These are phyloP conservation scores for Schizaphis graminum DNA, from an alignment of 2,888 invertebrate species.

Conservation along the genomic window DNA sequence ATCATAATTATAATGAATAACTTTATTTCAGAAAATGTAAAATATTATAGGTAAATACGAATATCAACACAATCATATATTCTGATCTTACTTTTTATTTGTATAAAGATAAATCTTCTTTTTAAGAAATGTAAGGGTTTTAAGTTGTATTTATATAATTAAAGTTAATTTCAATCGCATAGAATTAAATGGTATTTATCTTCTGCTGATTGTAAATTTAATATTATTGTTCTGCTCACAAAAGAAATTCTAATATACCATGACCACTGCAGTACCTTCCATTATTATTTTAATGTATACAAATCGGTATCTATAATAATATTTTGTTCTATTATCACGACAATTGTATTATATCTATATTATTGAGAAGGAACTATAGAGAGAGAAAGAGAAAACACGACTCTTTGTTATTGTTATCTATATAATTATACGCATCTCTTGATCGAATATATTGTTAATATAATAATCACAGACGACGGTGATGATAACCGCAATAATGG, in stretches of 20 bases:
- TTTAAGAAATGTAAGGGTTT: no score
- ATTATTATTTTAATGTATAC: background rate
- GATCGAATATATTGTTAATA: background rate
- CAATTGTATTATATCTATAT: no score
- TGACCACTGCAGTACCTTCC: no score
- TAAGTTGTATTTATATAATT: background rate
- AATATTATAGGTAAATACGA: background rate
- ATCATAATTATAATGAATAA: background rate
- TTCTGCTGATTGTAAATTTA: background rate
- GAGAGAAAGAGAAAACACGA: no score
- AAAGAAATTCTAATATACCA: background rate
- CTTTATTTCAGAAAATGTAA: background rate
- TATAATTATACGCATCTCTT: background rate
- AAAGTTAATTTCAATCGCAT: background rate
- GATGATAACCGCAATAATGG: background rate
- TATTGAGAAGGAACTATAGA: no score
- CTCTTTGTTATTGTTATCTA: background rate
- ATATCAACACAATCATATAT: background rate
- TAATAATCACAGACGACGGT: no score
- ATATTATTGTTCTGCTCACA: background rate
- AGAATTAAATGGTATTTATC: background rate
- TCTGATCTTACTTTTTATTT: background rate
- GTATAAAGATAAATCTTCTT: background rate
- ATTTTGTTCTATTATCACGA: no score
- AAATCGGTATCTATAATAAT: background rate